Percentiles rank a stretch among this genome's conserved stretches.
These are phyloP conservation scores for Carcinoscorpius rotundicauda DNA, from an alignment of 1,140 invertebrate genomes.

Conservation along the genomic window DNA sequence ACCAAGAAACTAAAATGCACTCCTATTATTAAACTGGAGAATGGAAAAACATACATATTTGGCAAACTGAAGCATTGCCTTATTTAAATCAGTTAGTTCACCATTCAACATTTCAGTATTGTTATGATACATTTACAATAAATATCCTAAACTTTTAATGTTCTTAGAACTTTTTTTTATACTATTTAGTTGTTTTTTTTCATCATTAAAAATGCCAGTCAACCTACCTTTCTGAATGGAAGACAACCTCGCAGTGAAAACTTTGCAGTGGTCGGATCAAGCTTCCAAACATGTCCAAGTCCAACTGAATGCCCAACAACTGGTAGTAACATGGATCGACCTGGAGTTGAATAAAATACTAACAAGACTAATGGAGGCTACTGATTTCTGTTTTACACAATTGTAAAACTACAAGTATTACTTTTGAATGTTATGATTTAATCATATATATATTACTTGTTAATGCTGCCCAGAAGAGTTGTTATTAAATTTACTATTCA, in stretches of 20 bases:
- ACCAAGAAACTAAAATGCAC: too few relatives aligned
- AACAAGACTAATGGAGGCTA: neutral
- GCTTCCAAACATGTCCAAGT: conserved; percentile 60
- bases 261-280: conserved; percentile 72
- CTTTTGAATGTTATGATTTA: conserved; percentile 4
- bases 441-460: conserved; percentile 1
- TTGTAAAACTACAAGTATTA: neutral
- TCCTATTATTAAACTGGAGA: too few relatives aligned
- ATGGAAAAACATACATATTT: too few relatives aligned
- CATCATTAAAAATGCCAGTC: neutral
- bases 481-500: too few relatives aligned
- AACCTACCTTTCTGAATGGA: conserved; percentile 60
- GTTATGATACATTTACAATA: neutral
- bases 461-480: too few relatives aligned
- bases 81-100: too few relatives aligned
- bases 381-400: neutral
- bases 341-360: conserved; percentile 28
- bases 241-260: conserved; percentile 82
- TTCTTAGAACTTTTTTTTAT: conserved; percentile 2
- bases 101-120: too few relatives aligned
- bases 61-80: too few relatives aligned
- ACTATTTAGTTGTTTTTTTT: neutral
- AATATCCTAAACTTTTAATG: neutral
- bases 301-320: conserved; percentile 81
- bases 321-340: conserved; percentile 76